Evolutionary conservation across 2,797 vertebrate genomes (phyloP).

Genomic region (Calcarius lapponicus): DNA sequence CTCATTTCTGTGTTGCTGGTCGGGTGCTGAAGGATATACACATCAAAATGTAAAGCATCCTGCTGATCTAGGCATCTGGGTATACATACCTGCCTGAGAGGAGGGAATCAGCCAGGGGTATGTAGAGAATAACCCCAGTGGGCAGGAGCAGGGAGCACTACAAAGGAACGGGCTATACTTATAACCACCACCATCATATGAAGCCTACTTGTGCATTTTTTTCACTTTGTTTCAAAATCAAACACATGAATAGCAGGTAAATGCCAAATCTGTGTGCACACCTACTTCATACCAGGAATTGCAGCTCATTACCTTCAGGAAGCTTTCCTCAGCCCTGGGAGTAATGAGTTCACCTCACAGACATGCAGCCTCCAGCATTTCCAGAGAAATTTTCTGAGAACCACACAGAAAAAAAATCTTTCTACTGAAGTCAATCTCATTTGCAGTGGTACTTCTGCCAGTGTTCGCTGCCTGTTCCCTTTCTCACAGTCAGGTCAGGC

Average conservation of each 20-base stretch:
- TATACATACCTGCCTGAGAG: background rate
- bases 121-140: background rate
- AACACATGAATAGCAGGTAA: background rate
- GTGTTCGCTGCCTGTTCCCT: background rate
- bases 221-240: constrained; percentile 46
- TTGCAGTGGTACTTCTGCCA: background rate
- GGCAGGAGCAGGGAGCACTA: background rate
- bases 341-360: constrained; percentile 27
- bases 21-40: background rate
- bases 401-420: background rate
- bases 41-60: background rate
- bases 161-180: background rate
- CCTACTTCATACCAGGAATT: constrained; percentile 17
- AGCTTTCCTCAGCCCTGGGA: background rate
- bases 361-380: background rate
- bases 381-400: background rate
- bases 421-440: background rate
- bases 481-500: background rate
- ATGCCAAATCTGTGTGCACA: constrained; percentile 1
- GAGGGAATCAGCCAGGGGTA: background rate
- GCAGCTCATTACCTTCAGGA: background rate
- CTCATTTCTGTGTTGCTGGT: background rate
- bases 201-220: background rate
- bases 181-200: background rate
- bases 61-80: background rate